These are phyloP conservation scores for Agapornis canus DNA, from an alignment of 2,797 vertebrate species.

Conservation along the genomic window DNA sequence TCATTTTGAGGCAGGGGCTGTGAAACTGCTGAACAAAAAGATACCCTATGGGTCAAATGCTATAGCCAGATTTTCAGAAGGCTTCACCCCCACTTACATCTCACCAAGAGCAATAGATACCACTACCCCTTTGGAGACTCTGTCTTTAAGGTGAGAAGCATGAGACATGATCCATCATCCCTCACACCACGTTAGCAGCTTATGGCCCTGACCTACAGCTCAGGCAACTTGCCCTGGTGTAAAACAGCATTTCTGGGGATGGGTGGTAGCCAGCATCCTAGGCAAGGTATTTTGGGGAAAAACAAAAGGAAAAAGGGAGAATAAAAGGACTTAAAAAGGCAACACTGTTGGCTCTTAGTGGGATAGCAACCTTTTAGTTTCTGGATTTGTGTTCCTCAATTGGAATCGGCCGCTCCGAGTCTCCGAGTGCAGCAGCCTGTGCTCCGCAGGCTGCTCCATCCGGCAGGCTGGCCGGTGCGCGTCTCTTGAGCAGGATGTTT, in stretches of 20 bases:
- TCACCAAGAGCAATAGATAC: conserved; percentile 18
- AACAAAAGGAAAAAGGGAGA: too few species aligned
- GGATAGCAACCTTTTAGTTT: conserved; percentile 47
- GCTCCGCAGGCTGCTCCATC: conserved; percentile 26
- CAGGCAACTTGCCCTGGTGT: background rate
- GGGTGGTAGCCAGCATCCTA: conserved; percentile 15
- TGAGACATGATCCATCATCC: background rate
- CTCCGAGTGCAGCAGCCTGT: conserved; percentile 61
- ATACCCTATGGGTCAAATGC: background rate
- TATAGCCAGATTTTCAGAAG: background rate
- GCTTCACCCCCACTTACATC: background rate
- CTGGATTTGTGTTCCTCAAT: conserved; percentile 66
- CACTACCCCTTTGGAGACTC: background rate
- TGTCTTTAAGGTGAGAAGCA: background rate
- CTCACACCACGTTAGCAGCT: background rate
- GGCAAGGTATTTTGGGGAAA: background rate
- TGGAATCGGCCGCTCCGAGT: conserved; percentile 6
- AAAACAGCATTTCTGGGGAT: conserved; percentile 1
- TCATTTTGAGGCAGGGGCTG: conserved; percentile 15
- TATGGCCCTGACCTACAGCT: background rate
- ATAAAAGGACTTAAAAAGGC: background rate
- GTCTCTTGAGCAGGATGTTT: conserved; percentile 73
- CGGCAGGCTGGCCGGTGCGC: background rate
- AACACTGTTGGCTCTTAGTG: conserved; percentile 67
- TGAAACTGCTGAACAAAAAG: conserved; percentile 19